Percentiles rank a stretch among this genome's conserved stretches.
Conservation (phyloP, 2,113 vertebrate genomes). For the Bubo bubo region DNA sequence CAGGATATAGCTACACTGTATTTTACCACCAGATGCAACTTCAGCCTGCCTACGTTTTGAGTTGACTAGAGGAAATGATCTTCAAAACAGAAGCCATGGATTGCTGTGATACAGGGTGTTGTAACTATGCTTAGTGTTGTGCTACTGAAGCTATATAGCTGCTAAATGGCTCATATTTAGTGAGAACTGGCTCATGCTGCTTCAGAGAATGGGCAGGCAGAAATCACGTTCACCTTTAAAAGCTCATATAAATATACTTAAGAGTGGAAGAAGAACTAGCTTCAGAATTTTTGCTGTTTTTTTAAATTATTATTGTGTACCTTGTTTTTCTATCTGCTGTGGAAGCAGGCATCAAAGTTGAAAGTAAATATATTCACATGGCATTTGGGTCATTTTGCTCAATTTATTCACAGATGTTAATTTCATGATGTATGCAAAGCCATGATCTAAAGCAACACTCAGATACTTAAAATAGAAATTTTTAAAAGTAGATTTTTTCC, state of each 20-base stretch:
- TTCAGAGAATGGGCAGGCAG: neutral
- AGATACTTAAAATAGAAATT: neutral
- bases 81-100: neutral
- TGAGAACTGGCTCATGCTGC: neutral
- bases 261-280: neutral
- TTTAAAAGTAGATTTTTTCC: neutral
- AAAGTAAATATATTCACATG: neutral
- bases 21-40: neutral
- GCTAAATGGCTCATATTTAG: neutral
- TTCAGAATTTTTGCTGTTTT: neutral
- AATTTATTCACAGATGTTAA: neutral
- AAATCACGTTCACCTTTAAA: neutral
- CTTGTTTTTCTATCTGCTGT: neutral
- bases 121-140: neutral
- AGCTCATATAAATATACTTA: neutral
- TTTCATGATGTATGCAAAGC: neutral
- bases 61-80: neutral
- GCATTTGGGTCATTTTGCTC: neutral
- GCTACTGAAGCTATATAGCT: neutral
- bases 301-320: neutral
- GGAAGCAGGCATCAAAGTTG: neutral
- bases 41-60: neutral
- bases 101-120: neutral
- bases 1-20: fast-evolving
- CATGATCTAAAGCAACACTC: neutral